Percentiles rank a stretch among this genome's conserved stretches.
phyloP scores from a whole-genome alignment of 1,140 invertebrate species.

The Cherax destructor region DNA sequence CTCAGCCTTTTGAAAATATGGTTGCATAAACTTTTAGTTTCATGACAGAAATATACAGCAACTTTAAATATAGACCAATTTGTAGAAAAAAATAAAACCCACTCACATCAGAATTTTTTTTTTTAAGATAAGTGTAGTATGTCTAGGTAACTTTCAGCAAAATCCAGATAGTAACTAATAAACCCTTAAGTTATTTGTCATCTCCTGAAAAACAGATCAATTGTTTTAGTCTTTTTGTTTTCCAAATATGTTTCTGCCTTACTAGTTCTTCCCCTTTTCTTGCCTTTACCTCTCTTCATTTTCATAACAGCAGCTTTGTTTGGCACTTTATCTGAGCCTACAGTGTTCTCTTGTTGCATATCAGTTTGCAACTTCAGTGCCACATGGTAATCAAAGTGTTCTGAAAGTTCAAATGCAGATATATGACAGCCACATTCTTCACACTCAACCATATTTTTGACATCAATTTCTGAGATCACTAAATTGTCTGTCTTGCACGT shows the following conservation, averaged over 20 bases:
- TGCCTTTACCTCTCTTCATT: neutral
- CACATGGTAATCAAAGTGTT: constrained; percentile 69
- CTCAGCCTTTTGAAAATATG: too few species aligned
- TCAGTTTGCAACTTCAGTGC: constrained; percentile 54
- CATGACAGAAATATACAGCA: too few species aligned
- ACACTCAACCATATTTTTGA: constrained; percentile 39
- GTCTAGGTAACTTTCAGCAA: too few species aligned
- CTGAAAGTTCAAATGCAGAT: constrained; percentile 67
- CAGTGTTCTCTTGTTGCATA: constrained; percentile 9
- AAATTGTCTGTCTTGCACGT: neutral
- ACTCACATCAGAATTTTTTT: too few species aligned
- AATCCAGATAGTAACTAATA: too few species aligned
- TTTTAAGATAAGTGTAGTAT: too few species aligned
- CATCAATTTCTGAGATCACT: neutral
- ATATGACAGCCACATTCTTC: constrained; percentile 49
- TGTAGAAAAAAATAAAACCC: too few species aligned
- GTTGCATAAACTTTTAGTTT: too few species aligned
- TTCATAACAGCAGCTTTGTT: neutral
- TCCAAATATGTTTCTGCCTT: neutral
- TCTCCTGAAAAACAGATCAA: constrained; percentile 49
- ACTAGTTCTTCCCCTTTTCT: neutral
- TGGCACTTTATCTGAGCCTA: neutral
- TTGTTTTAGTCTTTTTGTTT: constrained; percentile 11
- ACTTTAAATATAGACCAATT: too few species aligned
- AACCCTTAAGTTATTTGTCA: too few species aligned